Base-by-base conservation (phyloP, 92 coral and sea anemone species). In the Paramuricea clavata region DNA sequence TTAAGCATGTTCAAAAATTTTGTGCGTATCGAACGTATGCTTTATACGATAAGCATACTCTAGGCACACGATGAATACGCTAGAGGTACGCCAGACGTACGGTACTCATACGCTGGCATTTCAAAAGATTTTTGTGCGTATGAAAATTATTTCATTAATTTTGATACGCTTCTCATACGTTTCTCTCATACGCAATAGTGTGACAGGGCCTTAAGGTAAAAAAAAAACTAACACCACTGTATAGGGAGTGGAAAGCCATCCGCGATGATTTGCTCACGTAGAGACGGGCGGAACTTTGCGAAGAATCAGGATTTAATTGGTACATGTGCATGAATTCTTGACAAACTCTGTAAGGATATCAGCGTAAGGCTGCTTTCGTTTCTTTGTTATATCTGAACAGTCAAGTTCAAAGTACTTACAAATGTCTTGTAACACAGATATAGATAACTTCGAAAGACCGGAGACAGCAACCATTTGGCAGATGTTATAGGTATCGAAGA, bases 301-400 rank as follows among this genome's bases (percentile, higher is more conserved):
- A 85, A 77, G 44, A 10, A 39, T 39, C 44, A 39, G 44, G 44
- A 39, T 39, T 39, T 10, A 39, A 39, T 39, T 4, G 10, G 44
- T 39, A 39, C 90, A 86, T 57, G 90, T 61, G 74, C 90, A 90
- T 47, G 76, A 69, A 39, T 39, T 39, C 79, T 81, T 90, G 34
- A 86, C 87, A 69, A 90, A 61, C 52, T 71, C 87, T 6, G 35
- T 49, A 57, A 90, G 41, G 54, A 85, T 65, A 74, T 86, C 93
- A 78, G 86, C 84, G 71, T 90, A 90, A 8, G 93, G 93, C 31
- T 86, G 86, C 83, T 86, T 86, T 80, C 93, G 52, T 74, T 81
- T 90, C 35, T 60, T 72, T 74, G 78, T 81, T 23, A 86, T 81
- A 35, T 27, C 30, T n/a, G 88, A 85, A 35, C 49, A 85, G 82